Evolutionary conservation across 2,797 vertebrate species (phyloP).

Genomic region (Geotrypetes seraphini): DNA sequence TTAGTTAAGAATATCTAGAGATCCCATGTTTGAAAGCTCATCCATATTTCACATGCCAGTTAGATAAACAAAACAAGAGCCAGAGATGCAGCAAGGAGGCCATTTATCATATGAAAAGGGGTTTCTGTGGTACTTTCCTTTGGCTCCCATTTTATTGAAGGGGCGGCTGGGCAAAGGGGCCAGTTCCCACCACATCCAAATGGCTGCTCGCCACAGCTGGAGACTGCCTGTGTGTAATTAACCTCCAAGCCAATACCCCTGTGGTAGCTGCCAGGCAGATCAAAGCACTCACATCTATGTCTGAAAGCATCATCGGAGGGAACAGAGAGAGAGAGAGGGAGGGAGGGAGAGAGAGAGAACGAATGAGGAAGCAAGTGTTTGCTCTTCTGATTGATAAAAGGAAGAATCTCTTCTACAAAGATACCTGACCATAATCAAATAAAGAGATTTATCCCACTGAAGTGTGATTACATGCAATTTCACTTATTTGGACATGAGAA

Average conservation of each 20-base stretch:
- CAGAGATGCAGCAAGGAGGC: conserved; percentile 41
- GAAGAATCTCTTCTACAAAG: too few relatives aligned
- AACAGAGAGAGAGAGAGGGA: conserved; percentile 2
- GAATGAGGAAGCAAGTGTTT: background rate
- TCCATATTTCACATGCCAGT: conserved; percentile 46
- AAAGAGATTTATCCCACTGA: too few relatives aligned
- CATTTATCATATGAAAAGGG: conserved; percentile 54
- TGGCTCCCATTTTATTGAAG: conserved; percentile 47
- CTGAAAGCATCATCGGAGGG: conserved; percentile 32
- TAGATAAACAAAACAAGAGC: conserved; percentile 53
- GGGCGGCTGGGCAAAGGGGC: conserved; percentile 24
- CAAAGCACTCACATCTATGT: conserved; percentile 50
- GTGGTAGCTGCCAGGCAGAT: conserved; percentile 48
- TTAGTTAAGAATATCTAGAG: conserved; percentile 15
- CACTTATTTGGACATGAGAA: too few relatives aligned
- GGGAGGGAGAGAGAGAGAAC: background rate
- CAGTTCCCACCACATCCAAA: conserved; percentile 22
- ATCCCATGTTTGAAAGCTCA: conserved; percentile 30
- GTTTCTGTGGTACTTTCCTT: conserved; percentile 38
- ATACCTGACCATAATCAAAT: too few relatives aligned
- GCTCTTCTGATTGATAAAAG: too few relatives aligned
- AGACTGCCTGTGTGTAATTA: conserved; percentile 43
- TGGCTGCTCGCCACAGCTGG: conserved; percentile 35
- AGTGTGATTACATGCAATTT: too few relatives aligned
- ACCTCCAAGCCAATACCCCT: conserved; percentile 40